These are phyloP conservation scores for Girardinus metallicus DNA, from an alignment of 2,797 vertebrate genomes.

Conservation along the genomic window DNA sequence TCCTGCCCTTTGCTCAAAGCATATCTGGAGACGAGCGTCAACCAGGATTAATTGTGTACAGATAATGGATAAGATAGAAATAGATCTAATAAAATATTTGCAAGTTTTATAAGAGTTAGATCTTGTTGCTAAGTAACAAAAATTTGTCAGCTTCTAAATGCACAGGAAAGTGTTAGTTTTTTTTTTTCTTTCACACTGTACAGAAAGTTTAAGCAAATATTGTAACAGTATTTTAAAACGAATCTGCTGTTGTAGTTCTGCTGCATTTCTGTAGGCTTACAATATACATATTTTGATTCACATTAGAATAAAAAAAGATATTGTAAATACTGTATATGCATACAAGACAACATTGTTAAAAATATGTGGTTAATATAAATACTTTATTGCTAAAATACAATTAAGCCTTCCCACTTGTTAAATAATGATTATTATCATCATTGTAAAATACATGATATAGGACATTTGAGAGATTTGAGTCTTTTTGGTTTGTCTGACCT, in stretches of 20 bases:
- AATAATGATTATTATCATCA: too few species aligned
- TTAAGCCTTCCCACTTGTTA: background rate
- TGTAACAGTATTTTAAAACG: background rate
- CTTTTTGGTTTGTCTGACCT: background rate
- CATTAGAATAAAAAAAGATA: too few species aligned
- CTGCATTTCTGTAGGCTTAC: background rate
- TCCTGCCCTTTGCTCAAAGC: background rate
- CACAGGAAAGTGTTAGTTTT: background rate
- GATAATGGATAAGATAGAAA: background rate
- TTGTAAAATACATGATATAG: background rate
- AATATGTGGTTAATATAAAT: too few species aligned
- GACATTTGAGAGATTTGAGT: too few species aligned
- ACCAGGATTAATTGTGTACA: background rate
- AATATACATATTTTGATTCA: background rate
- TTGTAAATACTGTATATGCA: too few species aligned
- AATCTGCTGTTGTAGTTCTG: background rate
- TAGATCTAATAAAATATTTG: background rate
- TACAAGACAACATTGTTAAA: background rate
- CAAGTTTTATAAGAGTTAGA: background rate
- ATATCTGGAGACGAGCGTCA: background rate
- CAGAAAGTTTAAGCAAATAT: background rate
- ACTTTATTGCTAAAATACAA: too few species aligned
- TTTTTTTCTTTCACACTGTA: background rate
- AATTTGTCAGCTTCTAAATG: background rate
- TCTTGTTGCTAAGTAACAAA: background rate